phyloP scores from a whole-genome alignment of 2,888 invertebrate genomes.

The Synergus itoensis region DNA sequence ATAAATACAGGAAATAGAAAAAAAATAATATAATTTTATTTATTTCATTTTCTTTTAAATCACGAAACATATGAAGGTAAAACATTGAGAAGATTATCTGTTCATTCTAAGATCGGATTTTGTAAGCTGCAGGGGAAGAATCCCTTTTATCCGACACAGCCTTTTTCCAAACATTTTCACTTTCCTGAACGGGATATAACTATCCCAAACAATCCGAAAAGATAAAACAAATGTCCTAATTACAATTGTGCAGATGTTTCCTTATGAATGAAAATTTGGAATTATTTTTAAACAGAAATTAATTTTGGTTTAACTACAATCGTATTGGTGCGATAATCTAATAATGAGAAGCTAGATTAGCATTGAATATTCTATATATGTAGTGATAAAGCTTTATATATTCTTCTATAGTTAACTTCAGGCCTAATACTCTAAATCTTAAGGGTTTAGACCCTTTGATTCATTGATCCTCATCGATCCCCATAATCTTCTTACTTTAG shows the following conservation, averaged over 20 bases:
- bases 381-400: background rate
- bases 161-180: background rate
- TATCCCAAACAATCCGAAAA: background rate
- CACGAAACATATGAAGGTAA: background rate
- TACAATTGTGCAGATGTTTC: background rate
- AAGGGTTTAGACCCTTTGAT: background rate
- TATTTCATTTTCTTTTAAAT: background rate
- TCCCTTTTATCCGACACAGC: background rate
- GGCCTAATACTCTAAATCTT: too few species aligned
- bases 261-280: background rate
- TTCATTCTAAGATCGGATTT: background rate
- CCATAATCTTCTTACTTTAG: background rate
- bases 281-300: background rate
- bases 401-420: background rate
- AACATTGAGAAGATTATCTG: background rate
- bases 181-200: background rate
- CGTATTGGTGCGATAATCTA: background rate
- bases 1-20: background rate
- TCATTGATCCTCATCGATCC: background rate
- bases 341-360: background rate
- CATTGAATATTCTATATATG: background rate
- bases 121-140: background rate
- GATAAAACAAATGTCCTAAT: background rate
- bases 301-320: background rate
- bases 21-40: background rate